Conservation (phyloP, 1,140 invertebrate species). For the Drosophila athabasca region DNA sequence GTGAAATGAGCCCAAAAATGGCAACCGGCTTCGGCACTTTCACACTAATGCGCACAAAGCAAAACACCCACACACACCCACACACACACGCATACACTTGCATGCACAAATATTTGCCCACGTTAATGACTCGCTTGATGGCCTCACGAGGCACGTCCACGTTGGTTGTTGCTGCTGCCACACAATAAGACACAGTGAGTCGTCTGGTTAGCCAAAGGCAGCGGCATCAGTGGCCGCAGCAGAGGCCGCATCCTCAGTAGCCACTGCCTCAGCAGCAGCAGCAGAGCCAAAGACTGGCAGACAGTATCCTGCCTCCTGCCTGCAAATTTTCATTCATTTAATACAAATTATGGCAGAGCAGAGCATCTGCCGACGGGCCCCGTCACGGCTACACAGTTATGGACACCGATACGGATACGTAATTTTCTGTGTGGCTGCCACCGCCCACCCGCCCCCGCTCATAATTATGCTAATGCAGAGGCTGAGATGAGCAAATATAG, state of each 20-base stretch:
- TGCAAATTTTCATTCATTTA: slow-evolving; percentile 59
- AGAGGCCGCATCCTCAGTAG: not conserved
- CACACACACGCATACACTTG: slow-evolving; percentile 18
- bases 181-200: slow-evolving; percentile 22
- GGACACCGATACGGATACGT: slow-evolving; percentile 19
- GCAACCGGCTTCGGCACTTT: slow-evolving; percentile 50
- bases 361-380: slow-evolving; percentile 10
- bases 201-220: slow-evolving; percentile 1
- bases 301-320: not conserved
- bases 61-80: slow-evolving; percentile 20
- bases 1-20: slow-evolving; percentile 59
- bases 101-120: slow-evolving; percentile 67
- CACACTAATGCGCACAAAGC: slow-evolving; percentile 55
- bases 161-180: not conserved
- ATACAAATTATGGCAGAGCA: slow-evolving; percentile 59
- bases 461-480: slow-evolving; percentile 72
- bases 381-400: not conserved
- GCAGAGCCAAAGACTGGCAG: slow-evolving; percentile 2
- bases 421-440: slow-evolving; percentile 62
- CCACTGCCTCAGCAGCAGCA: slow-evolving; percentile 2
- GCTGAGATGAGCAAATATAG: slow-evolving; percentile 59
- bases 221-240: not conserved
- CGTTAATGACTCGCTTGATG: slow-evolving; percentile 70
- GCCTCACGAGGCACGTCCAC: slow-evolving; percentile 21
- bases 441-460: slow-evolving; percentile 20